Base-by-base conservation (phyloP, 2,888 invertebrate genomes). In the Sisyra terminalis region DNA sequence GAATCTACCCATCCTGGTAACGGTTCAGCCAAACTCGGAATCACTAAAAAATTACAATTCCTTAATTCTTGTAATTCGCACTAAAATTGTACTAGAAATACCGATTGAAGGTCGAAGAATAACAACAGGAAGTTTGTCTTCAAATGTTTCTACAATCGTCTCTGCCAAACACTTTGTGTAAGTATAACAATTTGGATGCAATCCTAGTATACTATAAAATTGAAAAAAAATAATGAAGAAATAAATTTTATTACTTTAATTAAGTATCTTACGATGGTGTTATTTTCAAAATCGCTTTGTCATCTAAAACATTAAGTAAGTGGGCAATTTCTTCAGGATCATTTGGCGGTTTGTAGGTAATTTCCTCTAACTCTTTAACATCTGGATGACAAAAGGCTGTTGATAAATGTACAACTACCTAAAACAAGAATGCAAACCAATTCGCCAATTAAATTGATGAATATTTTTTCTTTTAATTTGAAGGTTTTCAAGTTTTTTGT, bases 71-170 rank as follows among this genome's bases (percentile, higher is more conserved):
- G 24, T 24, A 24, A n/a, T n/a, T n/a, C n/a, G n/a, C n/a, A n/a
- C n/a, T n/a, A n/a, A n/a, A n/a, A n/a, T n/a, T n/a, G n/a, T n/a
- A n/a, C n/a, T n/a, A n/a, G n/a, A n/a, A n/a, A n/a, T 64, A 82
- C 82, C 88, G 49, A 93, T 90, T 35, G 90, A 89, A n/a, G 93
- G 93, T 53, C 93, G 65, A n/a, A 84, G 78, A 46, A 94, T 75
- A 40, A 77, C 78, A 11, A 84, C 70, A 0, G 90, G 90, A 43
- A 86, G 66, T 47, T 69, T 70, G 1, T 70, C 66, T 3, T 70
- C 73, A 52, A 79, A 78, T 50, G 77, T 74, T 5, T 70, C 64
- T 2, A 90, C 75, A 44, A 89, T 56, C 48, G 78, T 75, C 61
- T 94, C 93, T 0, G 86, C 82, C 44, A 93, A 61, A 2, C 85